Evolutionary conservation across 2,797 vertebrate genomes (phyloP).

Genomic region (Alauda arvensis): DNA sequence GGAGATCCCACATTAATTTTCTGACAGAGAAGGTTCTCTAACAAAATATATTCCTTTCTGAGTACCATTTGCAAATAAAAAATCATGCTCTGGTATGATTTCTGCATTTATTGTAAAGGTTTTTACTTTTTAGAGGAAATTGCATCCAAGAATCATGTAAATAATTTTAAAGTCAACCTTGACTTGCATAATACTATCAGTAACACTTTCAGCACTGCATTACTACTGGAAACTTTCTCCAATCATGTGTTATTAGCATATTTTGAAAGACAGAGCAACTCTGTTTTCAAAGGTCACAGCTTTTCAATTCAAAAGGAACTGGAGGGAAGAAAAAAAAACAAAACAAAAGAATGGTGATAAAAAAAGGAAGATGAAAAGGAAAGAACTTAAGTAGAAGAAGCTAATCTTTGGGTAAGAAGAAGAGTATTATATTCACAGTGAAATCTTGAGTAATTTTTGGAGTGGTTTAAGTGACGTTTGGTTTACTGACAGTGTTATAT

Average conservation of each 20-base stretch:
- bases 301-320: background rate
- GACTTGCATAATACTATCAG: background rate
- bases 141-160: background rate
- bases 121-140: background rate
- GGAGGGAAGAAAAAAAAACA: fast-evolving
- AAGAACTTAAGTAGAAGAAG: background rate
- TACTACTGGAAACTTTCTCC: background rate
- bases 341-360: background rate
- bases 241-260: background rate
- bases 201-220: background rate
- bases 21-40: background rate
- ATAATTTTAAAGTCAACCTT: background rate
- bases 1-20: background rate
- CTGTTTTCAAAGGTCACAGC: background rate
- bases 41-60: background rate
- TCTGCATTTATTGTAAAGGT: background rate
- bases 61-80: background rate
- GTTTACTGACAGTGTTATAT: background rate
- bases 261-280: background rate
- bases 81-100: background rate
- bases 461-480: background rate
- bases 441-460: background rate
- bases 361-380: background rate
- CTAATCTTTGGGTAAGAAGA: background rate
- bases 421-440: background rate